phyloP scores from a whole-genome alignment of 2,113 vertebrate genomes.

The Benitochromis conjunctus region DNA sequence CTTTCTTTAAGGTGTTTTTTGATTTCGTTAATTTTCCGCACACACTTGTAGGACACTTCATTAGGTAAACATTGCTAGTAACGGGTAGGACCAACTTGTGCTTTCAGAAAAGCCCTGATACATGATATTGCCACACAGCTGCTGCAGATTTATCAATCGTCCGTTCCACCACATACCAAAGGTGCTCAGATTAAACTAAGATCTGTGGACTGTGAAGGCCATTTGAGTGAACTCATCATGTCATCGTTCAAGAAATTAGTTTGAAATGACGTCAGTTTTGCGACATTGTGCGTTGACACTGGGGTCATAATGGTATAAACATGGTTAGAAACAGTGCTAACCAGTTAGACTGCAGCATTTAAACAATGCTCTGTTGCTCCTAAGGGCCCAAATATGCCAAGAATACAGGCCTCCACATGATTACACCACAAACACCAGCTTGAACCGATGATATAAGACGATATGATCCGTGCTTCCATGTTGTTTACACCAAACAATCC shows the following conservation, averaged over 20 bases:
- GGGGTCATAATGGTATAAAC: not conserved
- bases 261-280: not conserved
- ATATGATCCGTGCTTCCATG: not conserved
- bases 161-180: not conserved
- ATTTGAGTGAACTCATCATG: not conserved
- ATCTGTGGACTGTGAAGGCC: not conserved
- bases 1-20: not conserved
- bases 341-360: not conserved
- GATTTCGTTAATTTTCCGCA: accelerated
- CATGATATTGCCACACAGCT: not conserved
- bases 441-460: not conserved
- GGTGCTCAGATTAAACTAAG: not conserved
- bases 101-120: not conserved
- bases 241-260: not conserved
- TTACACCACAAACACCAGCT: not conserved
- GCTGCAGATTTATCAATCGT: not conserved
- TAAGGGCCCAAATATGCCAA: not conserved
- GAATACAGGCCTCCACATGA: not conserved
- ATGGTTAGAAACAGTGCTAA: not conserved
- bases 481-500: not conserved
- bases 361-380: not conserved
- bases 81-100: not conserved
- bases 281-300: too few species aligned
- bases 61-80: not conserved
- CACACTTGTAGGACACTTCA: not conserved